These are phyloP conservation scores for Polia nebulosa DNA, from an alignment of 2,888 invertebrate genomes.

Conservation along the genomic window DNA sequence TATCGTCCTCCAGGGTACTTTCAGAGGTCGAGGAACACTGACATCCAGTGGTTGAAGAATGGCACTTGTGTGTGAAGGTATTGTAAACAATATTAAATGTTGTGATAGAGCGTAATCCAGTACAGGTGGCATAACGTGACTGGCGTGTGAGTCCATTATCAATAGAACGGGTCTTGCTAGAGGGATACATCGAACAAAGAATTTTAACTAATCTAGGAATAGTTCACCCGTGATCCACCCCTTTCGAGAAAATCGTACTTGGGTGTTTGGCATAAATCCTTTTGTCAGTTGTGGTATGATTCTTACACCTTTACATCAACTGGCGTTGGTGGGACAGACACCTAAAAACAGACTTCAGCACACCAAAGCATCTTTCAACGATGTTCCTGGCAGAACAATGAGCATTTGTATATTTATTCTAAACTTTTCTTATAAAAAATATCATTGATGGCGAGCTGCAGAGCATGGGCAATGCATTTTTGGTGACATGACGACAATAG, in stretches of 20 bases:
- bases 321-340: too few relatives aligned
- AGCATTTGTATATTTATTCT: too few relatives aligned
- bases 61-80: constrained; percentile 54
- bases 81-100: constrained; percentile 57
- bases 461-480: too few relatives aligned
- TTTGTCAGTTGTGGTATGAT: constrained; percentile 43
- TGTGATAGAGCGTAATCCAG: constrained; percentile 40
- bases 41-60: constrained; percentile 55
- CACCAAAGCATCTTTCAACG: too few relatives aligned
- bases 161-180: constrained; percentile 55
- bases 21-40: constrained; percentile 38
- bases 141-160: constrained; percentile 62
- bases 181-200: constrained; percentile 55
- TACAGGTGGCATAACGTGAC: constrained; percentile 49
- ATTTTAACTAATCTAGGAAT: constrained; percentile 60
- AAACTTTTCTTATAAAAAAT: too few relatives aligned
- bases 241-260: constrained; percentile 57
- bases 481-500: too few relatives aligned
- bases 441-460: too few relatives aligned
- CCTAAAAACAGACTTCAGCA: too few relatives aligned
- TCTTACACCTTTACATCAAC: constrained; percentile 48
- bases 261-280: constrained; percentile 60
- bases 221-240: constrained; percentile 62
- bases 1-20: constrained; percentile 35
- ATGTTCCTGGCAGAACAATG: too few relatives aligned